Evolutionary conservation across 2,888 invertebrate species (phyloP), one percentile per base, ranked within the genome.

Genomic region (Eudasyphora cyanicolor): DNA sequence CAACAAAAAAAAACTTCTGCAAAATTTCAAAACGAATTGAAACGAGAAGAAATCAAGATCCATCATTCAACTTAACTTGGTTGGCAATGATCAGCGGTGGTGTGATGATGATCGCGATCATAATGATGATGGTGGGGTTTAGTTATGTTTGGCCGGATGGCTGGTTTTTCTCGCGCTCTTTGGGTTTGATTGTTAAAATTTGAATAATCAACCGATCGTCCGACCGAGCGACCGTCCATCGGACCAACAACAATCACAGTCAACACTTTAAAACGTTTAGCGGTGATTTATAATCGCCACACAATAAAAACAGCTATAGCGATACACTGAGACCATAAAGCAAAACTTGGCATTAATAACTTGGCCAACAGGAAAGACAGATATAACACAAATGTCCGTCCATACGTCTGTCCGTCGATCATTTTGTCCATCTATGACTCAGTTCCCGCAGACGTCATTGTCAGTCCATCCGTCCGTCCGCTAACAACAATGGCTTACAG

Each of bases 1-100:
- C 27, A 64, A 57, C 51, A 71, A 32, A 19, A 62, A 27, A 80
- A 76, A 64, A n/a, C n/a, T n/a, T 42, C 69, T 60, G 60, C 69
- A 29, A 80, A 70, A 64, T 14, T 51, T 29, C 27, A 19, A 49
- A 64, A 12, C 42, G 64, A 19, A n/a, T 45, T 42, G 67, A 42
- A 49, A 49, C 54, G 8, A 71, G 24, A 27, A 71, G 24, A 27
- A 70, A 70, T 38, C 70, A 71, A 42, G 51, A 71, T 67, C 67
- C 67, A 67, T 67, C 67, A 67, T 14, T 42, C 67, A 67, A 38
- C n/a, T n/a, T 12, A n/a, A 1, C n/a, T 6, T 32, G 32, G 32
- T 8, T 62, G 67, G 45, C 67, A 12, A 42, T 14, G 67, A 42
- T 38, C 12, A 42, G n/a, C 14, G 17, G 2, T 42, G 42, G 12